These are phyloP conservation scores for Trileptium ribeirensis DNA, from an alignment of 2,888 invertebrate genomes.

Conservation along the genomic window DNA sequence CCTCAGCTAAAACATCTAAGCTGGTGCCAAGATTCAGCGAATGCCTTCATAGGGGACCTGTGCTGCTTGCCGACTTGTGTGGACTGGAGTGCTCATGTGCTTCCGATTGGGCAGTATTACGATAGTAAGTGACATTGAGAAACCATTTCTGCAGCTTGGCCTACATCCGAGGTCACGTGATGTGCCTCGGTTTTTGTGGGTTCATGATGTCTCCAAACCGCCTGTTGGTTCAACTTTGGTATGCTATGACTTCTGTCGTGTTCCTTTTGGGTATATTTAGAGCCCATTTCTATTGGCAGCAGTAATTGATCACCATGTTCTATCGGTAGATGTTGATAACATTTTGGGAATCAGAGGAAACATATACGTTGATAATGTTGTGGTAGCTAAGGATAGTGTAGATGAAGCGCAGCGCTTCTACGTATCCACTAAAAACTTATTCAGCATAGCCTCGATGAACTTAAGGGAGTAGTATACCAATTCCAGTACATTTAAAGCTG, in stretches of 20 bases:
- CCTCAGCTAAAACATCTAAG: neutral
- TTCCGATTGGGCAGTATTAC: neutral
- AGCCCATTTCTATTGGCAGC: slow-evolving; percentile 20
- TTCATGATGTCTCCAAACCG: neutral
- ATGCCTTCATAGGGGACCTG: neutral
- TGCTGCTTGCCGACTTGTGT: neutral
- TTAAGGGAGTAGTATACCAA: slow-evolving; percentile 30
- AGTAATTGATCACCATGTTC: slow-evolving; percentile 12
- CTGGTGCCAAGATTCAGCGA: neutral
- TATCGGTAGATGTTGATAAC: neutral
- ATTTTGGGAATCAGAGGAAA: neutral
- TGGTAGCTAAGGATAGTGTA: slow-evolving; percentile 11
- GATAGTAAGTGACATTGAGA: too few relatives aligned
- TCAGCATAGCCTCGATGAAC: too few relatives aligned
- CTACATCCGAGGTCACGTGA: too few relatives aligned
- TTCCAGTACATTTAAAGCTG: slow-evolving; percentile 7
- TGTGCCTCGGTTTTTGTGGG: too few relatives aligned
- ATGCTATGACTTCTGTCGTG: slow-evolving; percentile 10
- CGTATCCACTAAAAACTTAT: slow-evolving; percentile 13
- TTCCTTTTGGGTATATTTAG: slow-evolving; percentile 23
- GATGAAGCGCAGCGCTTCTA: slow-evolving; percentile 19
- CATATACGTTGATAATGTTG: slow-evolving; percentile 25
- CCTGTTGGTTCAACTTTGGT: neutral
- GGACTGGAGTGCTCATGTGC: neutral
- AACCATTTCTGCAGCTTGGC: too few relatives aligned